Evolutionary conservation across 2,888 invertebrate genomes (phyloP), one percentile per base, ranked within the genome.

Genomic region (Asteroscopus sphinx): DNA sequence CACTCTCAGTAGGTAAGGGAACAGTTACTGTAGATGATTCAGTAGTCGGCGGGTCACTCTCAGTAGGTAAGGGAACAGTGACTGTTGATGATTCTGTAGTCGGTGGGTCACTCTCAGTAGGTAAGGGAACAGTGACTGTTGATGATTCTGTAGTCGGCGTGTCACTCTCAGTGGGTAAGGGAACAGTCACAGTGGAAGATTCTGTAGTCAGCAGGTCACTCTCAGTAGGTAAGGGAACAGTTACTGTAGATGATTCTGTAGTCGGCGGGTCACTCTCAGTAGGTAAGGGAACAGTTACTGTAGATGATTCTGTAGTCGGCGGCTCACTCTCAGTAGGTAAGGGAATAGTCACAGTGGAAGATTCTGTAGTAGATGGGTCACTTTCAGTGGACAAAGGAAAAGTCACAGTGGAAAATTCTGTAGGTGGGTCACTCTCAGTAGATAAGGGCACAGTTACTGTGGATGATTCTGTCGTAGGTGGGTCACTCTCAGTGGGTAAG

Each of bases 381-480:
- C 5, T 46, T 1, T 21, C 8, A 1, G 53, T 41, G 1, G 49
- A 49, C 28, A 40, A 13, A 7, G 41, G 21, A 6, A 17, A n/a
- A 21, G 39, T 36, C 9, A 32, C 28, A 13, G 57, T 49, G 17
- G 49, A 26, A 8, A 46, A 16, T 12, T 49, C 45, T 5, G 28
- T 40, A 12, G 46, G 36, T 0, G 49, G n/a, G 11, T 16, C 40
- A 5, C 32, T 36, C 16, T 28, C 35, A 7, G 47, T 42, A 0
- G 49, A 39, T 5, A 21, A 16, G 6, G 44, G 28, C 11, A 16
- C 21, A 9, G 45, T 49, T 0, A 40, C 35, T 1, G 58, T 37
- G 7, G 49, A 28, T 6, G 28, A 16, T 15, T 54, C 59, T 6
- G 35, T 45, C 1, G 46, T 42, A 0, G 37, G 28, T 3, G 36